These are phyloP conservation scores for Dendrolimus kikuchii DNA, from an alignment of 1,140 invertebrate genomes.

Conservation along the genomic window DNA sequence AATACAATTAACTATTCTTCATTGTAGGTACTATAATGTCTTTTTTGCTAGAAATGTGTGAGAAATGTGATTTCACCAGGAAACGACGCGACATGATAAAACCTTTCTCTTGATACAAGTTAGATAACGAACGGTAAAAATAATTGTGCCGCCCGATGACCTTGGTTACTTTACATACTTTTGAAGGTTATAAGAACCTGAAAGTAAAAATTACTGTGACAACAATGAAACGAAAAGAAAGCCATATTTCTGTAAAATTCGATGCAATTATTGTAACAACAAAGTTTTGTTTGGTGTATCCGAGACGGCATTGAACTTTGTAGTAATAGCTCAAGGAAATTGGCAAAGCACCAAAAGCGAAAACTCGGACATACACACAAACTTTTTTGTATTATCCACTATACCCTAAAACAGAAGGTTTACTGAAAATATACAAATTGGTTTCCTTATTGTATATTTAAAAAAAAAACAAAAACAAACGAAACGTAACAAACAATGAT, in stretches of 20 bases:
- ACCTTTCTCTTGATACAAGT: slow-evolving; percentile 60
- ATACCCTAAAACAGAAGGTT: too few relatives aligned
- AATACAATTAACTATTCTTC: slow-evolving; percentile 45
- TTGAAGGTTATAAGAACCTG: background rate
- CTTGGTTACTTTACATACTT: slow-evolving; percentile 41
- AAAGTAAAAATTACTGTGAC: background rate
- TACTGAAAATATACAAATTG: too few relatives aligned
- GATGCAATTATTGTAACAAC: slow-evolving; percentile 1
- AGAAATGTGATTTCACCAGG: slow-evolving; percentile 64
- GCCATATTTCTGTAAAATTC: background rate
- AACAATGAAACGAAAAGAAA: background rate
- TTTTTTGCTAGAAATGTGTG: slow-evolving; percentile 53
- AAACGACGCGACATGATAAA: slow-evolving; percentile 44
- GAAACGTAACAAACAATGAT: background rate
- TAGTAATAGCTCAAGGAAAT: slow-evolving; percentile 26
- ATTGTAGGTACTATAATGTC: slow-evolving; percentile 27
- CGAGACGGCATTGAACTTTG: slow-evolving; percentile 49
- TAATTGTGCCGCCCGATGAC: slow-evolving; percentile 49
- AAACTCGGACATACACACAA: slow-evolving; percentile 10
- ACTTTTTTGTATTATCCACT: slow-evolving; percentile 1
- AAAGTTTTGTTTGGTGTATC: slow-evolving; percentile 28
- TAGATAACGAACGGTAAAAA: slow-evolving; percentile 51
- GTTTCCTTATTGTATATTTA: too few relatives aligned
- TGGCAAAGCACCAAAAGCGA: slow-evolving; percentile 44
- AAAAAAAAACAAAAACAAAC: background rate